Evolutionary conservation across 2,113 vertebrate species (phyloP), one percentile per base, ranked within the genome.

Genomic region (Xenus cinereus): DNA sequence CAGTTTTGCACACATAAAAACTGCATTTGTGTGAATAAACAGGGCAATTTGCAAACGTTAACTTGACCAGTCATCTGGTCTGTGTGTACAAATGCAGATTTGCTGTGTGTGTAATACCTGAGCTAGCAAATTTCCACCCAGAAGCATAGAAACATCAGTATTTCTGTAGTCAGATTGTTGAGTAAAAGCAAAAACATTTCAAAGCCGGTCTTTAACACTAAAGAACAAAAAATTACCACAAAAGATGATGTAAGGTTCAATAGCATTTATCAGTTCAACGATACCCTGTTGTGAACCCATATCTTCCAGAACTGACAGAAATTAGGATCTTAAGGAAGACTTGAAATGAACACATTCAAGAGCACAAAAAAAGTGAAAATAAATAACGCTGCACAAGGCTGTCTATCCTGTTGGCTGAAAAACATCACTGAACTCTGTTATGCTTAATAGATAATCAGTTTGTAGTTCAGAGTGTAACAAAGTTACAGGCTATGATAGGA

Each of bases 61-160:
- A 81, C 64, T 96, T 94, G 85, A 74, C 90, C 90, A 75, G 68
- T 92, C 90, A 78, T 78, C 53, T 94, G 51, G 57, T 89, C 92
- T 72, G 35, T 68, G 48, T 64, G 90, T 56, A 57, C 46, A 78
- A 92, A 89, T 81, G 78, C 82, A 95, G 56, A 67, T 93, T 78
- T 71, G 8, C 63, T 69, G 13, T n/a, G 20, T 66, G 33, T 50
- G 33, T 54, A 76, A 67, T 27, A 43, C 48, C 76, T 78, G 33
- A 89, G 80, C 22, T 81, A 73, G 68, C 56, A 89, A 64, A 92
- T 94, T 94, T 84, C 51, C n/a, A 92, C 30, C 8, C 43, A 56
- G 35, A 91, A 43, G 2, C 32, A 51, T 1, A 78, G 56, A 76
- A 93, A 63, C 8, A 48, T 46, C 56, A 48, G 48, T 91, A 63